These are phyloP conservation scores for Dynastes grantii DNA, from an alignment of 2,888 invertebrate genomes.

Conservation along the genomic window DNA sequence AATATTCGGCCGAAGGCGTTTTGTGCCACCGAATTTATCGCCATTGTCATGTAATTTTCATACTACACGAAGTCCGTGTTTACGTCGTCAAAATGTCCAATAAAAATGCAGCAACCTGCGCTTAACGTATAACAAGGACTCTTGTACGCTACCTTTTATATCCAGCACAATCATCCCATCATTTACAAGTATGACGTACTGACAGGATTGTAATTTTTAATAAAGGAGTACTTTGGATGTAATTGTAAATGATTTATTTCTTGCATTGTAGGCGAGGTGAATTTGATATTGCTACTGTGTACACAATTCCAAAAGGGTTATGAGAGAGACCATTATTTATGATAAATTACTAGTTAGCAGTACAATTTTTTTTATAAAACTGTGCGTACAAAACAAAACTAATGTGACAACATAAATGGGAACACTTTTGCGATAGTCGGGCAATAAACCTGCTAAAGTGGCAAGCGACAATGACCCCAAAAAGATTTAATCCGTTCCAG, in stretches of 20 bases:
- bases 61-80: constrained; percentile 6
- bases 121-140: background rate
- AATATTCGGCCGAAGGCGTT: constrained; percentile 19
- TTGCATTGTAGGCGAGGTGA: background rate
- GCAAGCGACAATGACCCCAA: too few relatives aligned
- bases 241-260: background rate
- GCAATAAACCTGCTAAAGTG: too few relatives aligned
- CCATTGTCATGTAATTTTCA: constrained; percentile 23
- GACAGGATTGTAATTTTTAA: background rate
- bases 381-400: too few relatives aligned
- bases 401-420: too few relatives aligned
- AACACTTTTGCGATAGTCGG: too few relatives aligned
- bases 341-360: too few relatives aligned
- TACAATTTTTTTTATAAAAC: too few relatives aligned
- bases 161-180: constrained; percentile 4
- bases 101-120: constrained; percentile 11
- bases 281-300: background rate
- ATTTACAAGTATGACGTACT: background rate
- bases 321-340: too few relatives aligned
- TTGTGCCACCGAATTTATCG: constrained; percentile 30
- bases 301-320: too few relatives aligned
- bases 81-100: constrained; percentile 22
- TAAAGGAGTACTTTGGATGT: background rate
- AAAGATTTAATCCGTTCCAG: too few relatives aligned
- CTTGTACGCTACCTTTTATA: background rate